These are phyloP conservation scores for Chironomus striatipennis DNA, from an alignment of 1,140 invertebrate species.

Conservation along the genomic window DNA sequence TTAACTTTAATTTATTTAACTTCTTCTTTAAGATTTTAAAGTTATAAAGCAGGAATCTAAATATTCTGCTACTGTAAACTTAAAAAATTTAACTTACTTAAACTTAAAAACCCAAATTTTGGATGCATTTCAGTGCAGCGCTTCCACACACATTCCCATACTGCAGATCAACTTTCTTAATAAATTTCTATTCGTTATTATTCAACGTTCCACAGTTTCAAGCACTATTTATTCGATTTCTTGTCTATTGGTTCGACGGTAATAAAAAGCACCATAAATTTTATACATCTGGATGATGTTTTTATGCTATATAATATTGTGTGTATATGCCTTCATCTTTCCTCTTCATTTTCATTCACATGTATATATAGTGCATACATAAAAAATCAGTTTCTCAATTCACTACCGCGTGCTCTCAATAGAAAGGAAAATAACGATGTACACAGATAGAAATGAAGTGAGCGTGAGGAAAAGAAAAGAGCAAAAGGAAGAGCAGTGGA, in stretches of 20 bases:
- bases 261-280: slow-evolving; percentile 22
- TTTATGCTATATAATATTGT: neutral
- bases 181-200: neutral
- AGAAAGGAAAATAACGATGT: neutral
- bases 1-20: too few relatives aligned
- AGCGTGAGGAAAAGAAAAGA: neutral
- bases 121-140: too few relatives aligned
- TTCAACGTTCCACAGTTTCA: neutral
- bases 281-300: slow-evolving; percentile 22
- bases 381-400: slow-evolving; percentile 21
- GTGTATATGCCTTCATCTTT: neutral
- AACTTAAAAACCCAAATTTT: too few relatives aligned
- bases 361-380: slow-evolving; percentile 2
- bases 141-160: too few relatives aligned
- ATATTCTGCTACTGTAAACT: too few relatives aligned
- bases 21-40: too few relatives aligned
- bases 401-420: neutral
- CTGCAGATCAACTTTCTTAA: too few relatives aligned
- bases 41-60: too few relatives aligned
- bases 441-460: too few relatives aligned
- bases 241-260: slow-evolving; percentile 11
- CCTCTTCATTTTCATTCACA: neutral
- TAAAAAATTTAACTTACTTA: too few relatives aligned
- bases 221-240: slow-evolving; percentile 21
- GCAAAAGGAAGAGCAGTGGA: neutral